Conservation (phyloP, 2,797 vertebrate species). For the Arctocebus calabarensis region DNA sequence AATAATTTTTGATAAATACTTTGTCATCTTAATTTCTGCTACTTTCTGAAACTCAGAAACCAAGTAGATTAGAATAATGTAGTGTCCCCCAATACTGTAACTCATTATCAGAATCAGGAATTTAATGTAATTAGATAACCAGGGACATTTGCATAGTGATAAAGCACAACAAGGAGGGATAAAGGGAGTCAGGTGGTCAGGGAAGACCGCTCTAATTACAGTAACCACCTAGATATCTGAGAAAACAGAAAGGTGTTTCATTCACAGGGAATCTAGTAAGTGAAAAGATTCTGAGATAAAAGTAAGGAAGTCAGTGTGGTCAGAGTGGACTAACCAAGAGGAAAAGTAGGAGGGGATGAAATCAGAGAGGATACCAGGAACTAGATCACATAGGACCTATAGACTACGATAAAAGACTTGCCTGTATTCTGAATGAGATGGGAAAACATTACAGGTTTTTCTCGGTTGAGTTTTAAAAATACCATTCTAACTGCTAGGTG, state of each 20-base stretch:
- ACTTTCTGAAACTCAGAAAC: not conserved
- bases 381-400: not conserved
- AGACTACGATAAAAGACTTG: not conserved
- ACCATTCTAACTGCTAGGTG: not conserved
- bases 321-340: not conserved
- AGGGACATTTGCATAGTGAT: not conserved
- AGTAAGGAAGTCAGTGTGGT: not conserved
- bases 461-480: conserved; percentile 3
- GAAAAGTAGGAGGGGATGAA: not conserved
- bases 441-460: not conserved
- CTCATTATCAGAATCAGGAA: conserved; percentile 14
- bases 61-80: conserved; percentile 12
- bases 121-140: not conserved
- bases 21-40: not conserved
- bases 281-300: not conserved
- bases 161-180: not conserved
- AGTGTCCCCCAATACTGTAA: not conserved
- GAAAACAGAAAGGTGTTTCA: not conserved
- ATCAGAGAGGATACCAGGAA: not conserved
- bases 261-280: too few relatives aligned
- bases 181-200: not conserved
- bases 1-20: not conserved
- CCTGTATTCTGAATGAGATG: not conserved
- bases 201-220: not conserved
- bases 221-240: not conserved